phyloP scores from a whole-genome alignment of 2,113 vertebrate species.

The Jacana jacana region DNA sequence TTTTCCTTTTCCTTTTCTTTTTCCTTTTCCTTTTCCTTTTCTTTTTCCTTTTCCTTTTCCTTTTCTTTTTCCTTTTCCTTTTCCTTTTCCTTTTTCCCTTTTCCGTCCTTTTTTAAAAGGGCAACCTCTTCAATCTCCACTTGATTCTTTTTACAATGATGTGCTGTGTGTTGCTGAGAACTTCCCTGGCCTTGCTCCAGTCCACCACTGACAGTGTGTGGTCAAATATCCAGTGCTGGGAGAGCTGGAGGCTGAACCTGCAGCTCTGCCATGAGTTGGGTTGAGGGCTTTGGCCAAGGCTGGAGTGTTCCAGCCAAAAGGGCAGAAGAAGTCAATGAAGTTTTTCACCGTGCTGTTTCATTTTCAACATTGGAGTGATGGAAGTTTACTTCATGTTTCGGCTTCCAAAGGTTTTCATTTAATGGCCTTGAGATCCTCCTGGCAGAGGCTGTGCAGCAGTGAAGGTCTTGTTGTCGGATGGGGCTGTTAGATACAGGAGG shows the following conservation, averaged over 20 bases:
- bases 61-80: too few relatives aligned
- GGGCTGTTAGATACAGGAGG: neutral
- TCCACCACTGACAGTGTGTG: neutral
- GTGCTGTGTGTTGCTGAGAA: neutral
- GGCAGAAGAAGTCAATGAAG: neutral
- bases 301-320: neutral
- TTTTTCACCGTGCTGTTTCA: neutral
- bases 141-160: neutral
- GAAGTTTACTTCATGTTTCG: neutral
- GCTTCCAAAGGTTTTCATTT: neutral
- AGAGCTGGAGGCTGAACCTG: neutral
- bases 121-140: too few relatives aligned
- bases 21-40: too few relatives aligned
- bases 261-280: fast-evolving
- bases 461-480: neutral
- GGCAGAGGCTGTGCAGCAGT: neutral
- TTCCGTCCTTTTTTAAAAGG: too few relatives aligned
- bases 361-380: neutral
- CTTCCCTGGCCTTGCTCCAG: neutral
- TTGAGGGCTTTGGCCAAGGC: neutral
- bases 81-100: too few relatives aligned
- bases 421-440: neutral
- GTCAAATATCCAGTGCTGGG: neutral
- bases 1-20: too few relatives aligned
- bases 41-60: too few relatives aligned